A percentile compares a stretch with the other conserved stretches of the same genome.
phyloP scores from a whole-genome alignment of 1,140 invertebrate species.

The Spodoptera litura region DNA sequence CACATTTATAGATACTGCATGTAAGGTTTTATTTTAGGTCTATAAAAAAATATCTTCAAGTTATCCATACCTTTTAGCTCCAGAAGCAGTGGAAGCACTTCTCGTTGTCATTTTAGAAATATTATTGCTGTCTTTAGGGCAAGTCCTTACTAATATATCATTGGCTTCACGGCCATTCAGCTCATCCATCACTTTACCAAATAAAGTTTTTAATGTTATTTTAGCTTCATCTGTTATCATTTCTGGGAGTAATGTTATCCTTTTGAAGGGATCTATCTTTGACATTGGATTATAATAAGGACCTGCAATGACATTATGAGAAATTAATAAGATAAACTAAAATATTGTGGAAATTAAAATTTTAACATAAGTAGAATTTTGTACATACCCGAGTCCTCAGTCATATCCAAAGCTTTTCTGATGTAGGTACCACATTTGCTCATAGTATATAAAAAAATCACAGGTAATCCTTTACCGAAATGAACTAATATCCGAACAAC shows the following conservation, averaged over 20 bases:
- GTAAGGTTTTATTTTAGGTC: too few species aligned
- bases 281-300: constrained; percentile 87
- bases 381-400: constrained; percentile 87
- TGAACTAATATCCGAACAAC: constrained; percentile 91
- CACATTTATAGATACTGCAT: too few species aligned
- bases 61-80: constrained; percentile 69
- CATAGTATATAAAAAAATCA: constrained; percentile 92
- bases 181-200: constrained; percentile 89
- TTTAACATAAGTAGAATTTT: not conserved
- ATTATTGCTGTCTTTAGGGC: constrained; percentile 87
- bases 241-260: constrained; percentile 93
- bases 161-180: constrained; percentile 92
- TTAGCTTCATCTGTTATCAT: constrained; percentile 89
- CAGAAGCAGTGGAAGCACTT: constrained; percentile 69
- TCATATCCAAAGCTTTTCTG: constrained; percentile 90
- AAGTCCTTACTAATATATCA: constrained; percentile 92
- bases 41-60: too few species aligned
- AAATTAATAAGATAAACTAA: not conserved
- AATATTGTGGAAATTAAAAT: not conserved
- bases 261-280: constrained; percentile 89
- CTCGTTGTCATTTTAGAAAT: constrained; percentile 78
- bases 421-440: constrained; percentile 89
- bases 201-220: constrained; percentile 88
- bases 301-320: constrained; percentile 61
- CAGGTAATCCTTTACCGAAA: constrained; percentile 90